Evolutionary conservation across 2,113 vertebrate species (phyloP).

Genomic region (Pterocles burchelli): DNA sequence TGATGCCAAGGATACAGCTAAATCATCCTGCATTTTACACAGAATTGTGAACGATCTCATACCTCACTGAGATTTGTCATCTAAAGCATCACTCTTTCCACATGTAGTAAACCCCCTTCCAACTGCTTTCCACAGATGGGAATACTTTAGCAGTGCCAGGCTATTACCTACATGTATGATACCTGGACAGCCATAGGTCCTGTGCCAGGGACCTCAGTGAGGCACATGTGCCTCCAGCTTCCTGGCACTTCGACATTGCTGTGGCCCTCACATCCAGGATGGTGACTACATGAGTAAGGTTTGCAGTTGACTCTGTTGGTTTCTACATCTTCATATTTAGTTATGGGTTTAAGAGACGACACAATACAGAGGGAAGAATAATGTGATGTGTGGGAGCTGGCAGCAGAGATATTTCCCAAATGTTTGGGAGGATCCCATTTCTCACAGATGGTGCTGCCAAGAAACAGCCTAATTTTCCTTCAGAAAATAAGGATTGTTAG

Average conservation of each 20-base stretch:
- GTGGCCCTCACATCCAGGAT: neutral
- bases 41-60: neutral
- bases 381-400: neutral
- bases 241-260: neutral
- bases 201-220: neutral
- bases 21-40: neutral
- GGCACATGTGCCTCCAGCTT: neutral
- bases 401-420: neutral
- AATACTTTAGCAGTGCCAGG: neutral
- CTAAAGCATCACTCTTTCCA: neutral
- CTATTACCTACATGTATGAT: neutral
- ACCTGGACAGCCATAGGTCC: neutral
- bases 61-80: neutral
- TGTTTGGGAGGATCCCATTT: constrained; percentile 23
- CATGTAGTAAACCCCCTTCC: neutral
- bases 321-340: neutral
- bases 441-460: constrained; percentile 19
- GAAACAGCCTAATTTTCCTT: neutral
- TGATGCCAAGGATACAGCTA: neutral
- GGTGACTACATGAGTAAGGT: neutral
- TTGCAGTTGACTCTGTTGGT: neutral
- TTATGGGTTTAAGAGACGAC: neutral
- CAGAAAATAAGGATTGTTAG: neutral
- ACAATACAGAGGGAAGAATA: neutral
- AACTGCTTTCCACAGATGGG: neutral